Percentiles rank a stretch among this genome's conserved stretches.
Conservation (phyloP, 2,888 invertebrate genomes). For the Xylocampa areola region DNA sequence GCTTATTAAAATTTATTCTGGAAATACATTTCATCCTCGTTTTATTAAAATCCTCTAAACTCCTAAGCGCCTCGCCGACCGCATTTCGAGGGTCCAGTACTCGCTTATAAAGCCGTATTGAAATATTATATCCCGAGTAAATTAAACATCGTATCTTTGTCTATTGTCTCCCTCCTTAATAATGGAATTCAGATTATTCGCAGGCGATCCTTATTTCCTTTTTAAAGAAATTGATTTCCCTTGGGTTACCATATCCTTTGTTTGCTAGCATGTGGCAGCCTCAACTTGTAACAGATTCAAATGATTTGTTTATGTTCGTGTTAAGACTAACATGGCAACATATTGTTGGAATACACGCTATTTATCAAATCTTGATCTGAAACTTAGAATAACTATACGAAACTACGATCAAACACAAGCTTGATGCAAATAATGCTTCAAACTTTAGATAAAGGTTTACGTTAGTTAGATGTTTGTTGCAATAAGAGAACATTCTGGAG, state of each 20-base stretch:
- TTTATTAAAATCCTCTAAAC: conserved; percentile 46
- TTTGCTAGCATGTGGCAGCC: conserved; percentile 10
- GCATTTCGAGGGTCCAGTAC: conserved; percentile 32
- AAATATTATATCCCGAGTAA: conserved; percentile 46
- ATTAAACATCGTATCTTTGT: conserved; percentile 40
- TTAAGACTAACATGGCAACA: conserved; percentile 12
- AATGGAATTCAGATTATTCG: conserved; percentile 26
- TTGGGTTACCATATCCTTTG: conserved; percentile 18
- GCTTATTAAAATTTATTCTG: conserved; percentile 40
- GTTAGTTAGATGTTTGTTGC: too few species aligned
- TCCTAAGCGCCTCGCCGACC: conserved; percentile 31
- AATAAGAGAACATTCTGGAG: too few species aligned
- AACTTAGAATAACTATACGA: conserved; percentile 8
- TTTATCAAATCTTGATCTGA: conserved; percentile 17
- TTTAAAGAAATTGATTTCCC: conserved; percentile 52
- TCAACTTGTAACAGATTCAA: conserved; percentile 16
- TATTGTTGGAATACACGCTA: conserved; percentile 4
- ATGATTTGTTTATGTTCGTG: conserved; percentile 26
- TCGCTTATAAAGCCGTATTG: conserved; percentile 23
- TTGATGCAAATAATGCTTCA: not conserved
- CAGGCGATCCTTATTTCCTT: conserved; percentile 20
- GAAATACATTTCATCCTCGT: conserved; percentile 29
- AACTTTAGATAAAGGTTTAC: conserved; percentile 10
- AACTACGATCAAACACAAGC: conserved; percentile 11
- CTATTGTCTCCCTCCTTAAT: conserved; percentile 36